Evolutionary conservation across 1,140 invertebrate species (phyloP).

Genomic region (Caenorhabditis inopinata): DNA sequence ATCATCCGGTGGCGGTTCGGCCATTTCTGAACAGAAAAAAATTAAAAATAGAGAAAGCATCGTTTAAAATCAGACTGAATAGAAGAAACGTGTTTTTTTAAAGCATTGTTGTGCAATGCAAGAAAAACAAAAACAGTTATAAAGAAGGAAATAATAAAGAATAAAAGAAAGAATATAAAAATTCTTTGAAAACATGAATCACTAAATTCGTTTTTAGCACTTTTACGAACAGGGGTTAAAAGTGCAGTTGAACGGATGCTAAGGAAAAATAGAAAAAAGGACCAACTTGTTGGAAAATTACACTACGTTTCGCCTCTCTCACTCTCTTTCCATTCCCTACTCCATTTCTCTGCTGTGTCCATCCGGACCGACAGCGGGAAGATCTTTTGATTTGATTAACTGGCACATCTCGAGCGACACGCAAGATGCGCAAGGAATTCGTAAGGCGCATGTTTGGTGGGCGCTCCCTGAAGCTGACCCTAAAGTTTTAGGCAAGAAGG

Average conservation of each 20-base stretch:
- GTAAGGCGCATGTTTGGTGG: neutral
- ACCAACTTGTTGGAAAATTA: constrained; percentile 27
- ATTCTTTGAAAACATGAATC: neutral
- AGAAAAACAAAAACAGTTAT: neutral
- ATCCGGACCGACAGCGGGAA: constrained; percentile 23
- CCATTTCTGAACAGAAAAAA: constrained; percentile 12
- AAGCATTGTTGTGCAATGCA: neutral
- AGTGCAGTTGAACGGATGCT: constrained; percentile 9
- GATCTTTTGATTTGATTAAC: constrained; percentile 28
- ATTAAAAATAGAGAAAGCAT: too few relatives aligned
- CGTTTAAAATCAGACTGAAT: too few relatives aligned
- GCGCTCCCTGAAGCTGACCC: neutral
- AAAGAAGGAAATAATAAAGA: neutral
- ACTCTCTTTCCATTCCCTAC: too few relatives aligned
- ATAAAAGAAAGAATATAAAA: neutral
- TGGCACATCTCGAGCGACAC: neutral
- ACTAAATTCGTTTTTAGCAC: too few relatives aligned
- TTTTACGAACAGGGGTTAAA: neutral
- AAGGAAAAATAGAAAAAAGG: neutral
- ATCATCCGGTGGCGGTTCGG: constrained; percentile 26
- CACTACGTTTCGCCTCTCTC: constrained; percentile 14
- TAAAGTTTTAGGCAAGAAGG: neutral
- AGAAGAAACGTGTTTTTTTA: neutral
- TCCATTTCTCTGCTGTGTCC: constrained; percentile 13
- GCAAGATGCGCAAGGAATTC: neutral